These are phyloP conservation scores for Tachyglossus aculeatus DNA, from an alignment of 2,797 vertebrate genomes.

Conservation along the genomic window DNA sequence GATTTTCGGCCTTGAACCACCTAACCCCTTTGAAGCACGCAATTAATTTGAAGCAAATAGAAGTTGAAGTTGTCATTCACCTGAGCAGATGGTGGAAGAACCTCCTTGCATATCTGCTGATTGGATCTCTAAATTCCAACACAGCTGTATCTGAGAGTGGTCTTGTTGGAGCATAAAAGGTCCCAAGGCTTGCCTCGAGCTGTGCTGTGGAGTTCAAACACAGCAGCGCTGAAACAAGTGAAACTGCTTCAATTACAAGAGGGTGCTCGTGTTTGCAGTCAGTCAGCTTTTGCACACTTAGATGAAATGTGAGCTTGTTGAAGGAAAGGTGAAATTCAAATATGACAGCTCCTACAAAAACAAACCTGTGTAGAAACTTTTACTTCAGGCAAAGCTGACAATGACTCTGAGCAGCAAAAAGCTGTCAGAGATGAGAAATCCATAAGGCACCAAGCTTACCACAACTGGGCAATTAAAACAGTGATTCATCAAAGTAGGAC, in stretches of 20 bases:
- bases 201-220: constrained; percentile 84
- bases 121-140: constrained; percentile 87
- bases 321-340: constrained; percentile 70
- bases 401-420: constrained; percentile 71
- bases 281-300: constrained; percentile 69
- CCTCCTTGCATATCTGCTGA: constrained; percentile 91
- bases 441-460: constrained; percentile 66
- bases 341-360: constrained; percentile 71
- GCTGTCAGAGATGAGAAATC: constrained; percentile 68
- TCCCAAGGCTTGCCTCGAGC: constrained; percentile 89
- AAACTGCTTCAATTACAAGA: constrained; percentile 69
- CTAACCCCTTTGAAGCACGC: constrained; percentile 49
- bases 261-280: constrained; percentile 72
- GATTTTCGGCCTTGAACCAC: constrained; percentile 17
- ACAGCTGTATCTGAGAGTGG: constrained; percentile 86
- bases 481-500: constrained; percentile 68
- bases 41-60: constrained; percentile 72
- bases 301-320: constrained; percentile 63
- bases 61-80: constrained; percentile 74
- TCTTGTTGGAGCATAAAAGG: constrained; percentile 88
- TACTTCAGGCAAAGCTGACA: constrained; percentile 68
- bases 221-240: constrained; percentile 64
- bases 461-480: constrained; percentile 70
- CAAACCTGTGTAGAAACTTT: constrained; percentile 68
- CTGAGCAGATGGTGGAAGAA: constrained; percentile 98